Percentiles rank a stretch among this genome's conserved stretches.
Evolutionary conservation across 2,888 invertebrate genomes (phyloP).

Genomic region (Pristionchus arcanus): DNA sequence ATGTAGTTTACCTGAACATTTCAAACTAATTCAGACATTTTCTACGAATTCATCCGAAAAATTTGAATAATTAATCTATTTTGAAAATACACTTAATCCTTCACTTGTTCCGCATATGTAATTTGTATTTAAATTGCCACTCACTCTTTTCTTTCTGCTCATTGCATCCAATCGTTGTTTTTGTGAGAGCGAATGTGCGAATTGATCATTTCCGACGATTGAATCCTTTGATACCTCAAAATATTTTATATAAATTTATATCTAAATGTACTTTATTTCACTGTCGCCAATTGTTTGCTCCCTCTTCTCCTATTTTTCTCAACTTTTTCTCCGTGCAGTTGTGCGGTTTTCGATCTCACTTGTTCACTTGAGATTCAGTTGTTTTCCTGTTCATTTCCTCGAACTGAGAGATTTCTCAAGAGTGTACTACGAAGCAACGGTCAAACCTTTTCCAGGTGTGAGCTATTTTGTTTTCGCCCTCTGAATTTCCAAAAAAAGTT

Average conservation of each 20-base stretch:
- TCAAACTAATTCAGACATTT: background rate
- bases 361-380: background rate
- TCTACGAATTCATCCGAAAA: background rate
- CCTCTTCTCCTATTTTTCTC: background rate
- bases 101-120: background rate
- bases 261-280: background rate
- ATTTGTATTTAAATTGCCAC: background rate
- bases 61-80: too few species aligned
- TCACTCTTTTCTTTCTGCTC: constrained; percentile 70
- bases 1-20: constrained; percentile 69
- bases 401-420: background rate
- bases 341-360: background rate
- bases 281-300: background rate
- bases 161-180: constrained; percentile 77
- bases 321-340: background rate
- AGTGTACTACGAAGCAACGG: too few species aligned
- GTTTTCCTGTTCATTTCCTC: too few species aligned
- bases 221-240: constrained; percentile 72
- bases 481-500: too few species aligned
- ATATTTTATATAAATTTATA: background rate
- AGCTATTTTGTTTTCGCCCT: too few species aligned
- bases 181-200: constrained; percentile 74
- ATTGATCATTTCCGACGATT: constrained; percentile 77
- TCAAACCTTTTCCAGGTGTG: too few species aligned
- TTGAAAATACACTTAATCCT: background rate